Evolutionary conservation across 2,113 vertebrate genomes (phyloP).

Genomic region (Ageneiosus marmoratus): DNA sequence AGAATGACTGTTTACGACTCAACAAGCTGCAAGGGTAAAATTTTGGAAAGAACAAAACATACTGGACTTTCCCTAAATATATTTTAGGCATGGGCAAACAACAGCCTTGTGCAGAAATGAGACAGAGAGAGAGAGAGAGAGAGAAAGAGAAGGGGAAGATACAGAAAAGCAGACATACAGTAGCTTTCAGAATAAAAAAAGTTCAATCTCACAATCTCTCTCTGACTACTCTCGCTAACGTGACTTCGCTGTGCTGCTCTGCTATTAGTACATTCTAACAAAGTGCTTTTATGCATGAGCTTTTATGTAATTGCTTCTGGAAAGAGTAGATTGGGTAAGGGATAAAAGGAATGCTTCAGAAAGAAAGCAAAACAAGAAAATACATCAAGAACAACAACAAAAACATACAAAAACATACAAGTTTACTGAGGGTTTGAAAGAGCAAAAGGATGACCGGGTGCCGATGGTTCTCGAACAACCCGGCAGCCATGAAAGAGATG

Average conservation of each 20-base stretch:
- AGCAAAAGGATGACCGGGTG: constrained; percentile 19
- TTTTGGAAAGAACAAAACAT: not conserved
- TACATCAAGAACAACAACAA: not conserved
- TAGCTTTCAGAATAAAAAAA: constrained; percentile 29
- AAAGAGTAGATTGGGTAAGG: constrained; percentile 13
- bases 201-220: not conserved
- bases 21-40: not conserved
- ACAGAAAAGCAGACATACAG: constrained; percentile 38
- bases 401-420: constrained; percentile 8
- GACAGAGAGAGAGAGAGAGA: not conserved
- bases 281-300: constrained; percentile 58
- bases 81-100: constrained; percentile 38
- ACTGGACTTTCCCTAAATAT: constrained; percentile 30
- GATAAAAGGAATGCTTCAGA: constrained; percentile 34
- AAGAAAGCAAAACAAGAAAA: not conserved
- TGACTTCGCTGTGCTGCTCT: constrained; percentile 32
- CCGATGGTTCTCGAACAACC: constrained; percentile 45
- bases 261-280: constrained; percentile 45
- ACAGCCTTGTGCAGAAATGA: constrained; percentile 13
- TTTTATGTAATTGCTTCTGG: constrained; percentile 46
- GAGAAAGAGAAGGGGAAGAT: not conserved
- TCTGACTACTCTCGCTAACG: constrained; percentile 22
- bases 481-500: constrained; percentile 63
- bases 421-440: constrained; percentile 1
- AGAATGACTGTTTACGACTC: constrained; percentile 12